A percentile compares a stretch with the other conserved stretches of the same genome.
Conservation (phyloP, 2,888 invertebrate genomes). For the Patella ulyssiponensis region DNA sequence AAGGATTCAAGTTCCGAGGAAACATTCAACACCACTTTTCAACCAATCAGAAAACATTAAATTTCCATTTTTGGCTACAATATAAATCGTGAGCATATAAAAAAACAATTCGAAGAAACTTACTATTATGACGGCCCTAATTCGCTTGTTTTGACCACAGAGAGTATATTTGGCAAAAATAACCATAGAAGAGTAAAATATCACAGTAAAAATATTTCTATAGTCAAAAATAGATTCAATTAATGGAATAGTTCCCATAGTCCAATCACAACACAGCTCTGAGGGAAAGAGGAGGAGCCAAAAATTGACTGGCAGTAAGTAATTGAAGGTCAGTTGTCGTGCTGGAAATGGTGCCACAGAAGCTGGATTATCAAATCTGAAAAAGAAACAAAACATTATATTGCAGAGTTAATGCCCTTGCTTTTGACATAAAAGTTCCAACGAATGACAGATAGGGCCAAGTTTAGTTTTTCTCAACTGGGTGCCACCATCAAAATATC, state of each 20-base stretch:
- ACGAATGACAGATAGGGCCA: too few relatives aligned
- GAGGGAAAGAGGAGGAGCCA: slow-evolving; percentile 92
- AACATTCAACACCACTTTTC: too few relatives aligned
- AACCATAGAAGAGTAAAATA: slow-evolving; percentile 77
- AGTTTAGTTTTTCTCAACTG: too few relatives aligned
- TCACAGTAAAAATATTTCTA: slow-evolving; percentile 85
- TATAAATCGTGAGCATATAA: background rate
- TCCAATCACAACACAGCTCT: slow-evolving; percentile 97
- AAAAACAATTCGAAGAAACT: slow-evolving; percentile 50
- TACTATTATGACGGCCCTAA: slow-evolving; percentile 81
- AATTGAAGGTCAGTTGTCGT: slow-evolving; percentile 92
- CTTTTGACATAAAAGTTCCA: too few relatives aligned
- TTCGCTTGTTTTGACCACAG: slow-evolving; percentile 61
- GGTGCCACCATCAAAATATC: too few relatives aligned
- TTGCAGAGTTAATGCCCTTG: background rate
- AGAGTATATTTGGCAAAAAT: slow-evolving; percentile 57
- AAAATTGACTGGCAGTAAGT: slow-evolving; percentile 89
- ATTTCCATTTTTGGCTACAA: too few relatives aligned
- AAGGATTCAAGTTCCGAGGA: too few relatives aligned
- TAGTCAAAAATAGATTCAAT: slow-evolving; percentile 84
- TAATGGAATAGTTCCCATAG: slow-evolving; percentile 95
- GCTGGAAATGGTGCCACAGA: slow-evolving; percentile 87
- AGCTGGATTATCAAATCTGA: slow-evolving; percentile 96
- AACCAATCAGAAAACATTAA: too few relatives aligned
- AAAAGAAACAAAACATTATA: slow-evolving; percentile 40